These are phyloP conservation scores for Pseudochirops cupreus DNA, from an alignment of 2,797 vertebrate species.

Conservation along the genomic window DNA sequence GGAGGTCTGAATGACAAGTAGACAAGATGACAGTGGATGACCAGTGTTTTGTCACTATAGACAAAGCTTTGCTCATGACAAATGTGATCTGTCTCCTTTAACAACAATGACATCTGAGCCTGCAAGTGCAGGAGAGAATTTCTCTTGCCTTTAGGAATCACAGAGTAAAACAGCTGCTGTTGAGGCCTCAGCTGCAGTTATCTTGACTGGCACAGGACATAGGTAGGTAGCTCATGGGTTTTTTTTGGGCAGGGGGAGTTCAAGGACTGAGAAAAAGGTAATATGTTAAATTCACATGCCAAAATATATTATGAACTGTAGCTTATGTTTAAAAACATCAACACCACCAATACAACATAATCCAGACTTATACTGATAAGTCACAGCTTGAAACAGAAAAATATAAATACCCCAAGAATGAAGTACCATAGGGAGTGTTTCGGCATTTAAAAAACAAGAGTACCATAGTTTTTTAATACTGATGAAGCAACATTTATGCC, in stretches of 20 bases:
- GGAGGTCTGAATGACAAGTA: constrained; percentile 12
- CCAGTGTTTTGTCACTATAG: neutral
- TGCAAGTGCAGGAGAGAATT: constrained; percentile 28
- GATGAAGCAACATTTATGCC: constrained; percentile 82
- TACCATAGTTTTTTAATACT: constrained; percentile 87
- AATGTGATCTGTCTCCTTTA: constrained; percentile 4
- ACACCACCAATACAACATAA: constrained; percentile 64
- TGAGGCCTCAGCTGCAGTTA: neutral
- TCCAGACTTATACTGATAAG: constrained; percentile 74
- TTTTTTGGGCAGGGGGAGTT: constrained; percentile 56
- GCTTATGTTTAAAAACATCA: constrained; percentile 74
- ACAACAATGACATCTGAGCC: constrained; percentile 1
- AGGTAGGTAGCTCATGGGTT: neutral
- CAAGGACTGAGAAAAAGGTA: constrained; percentile 57
- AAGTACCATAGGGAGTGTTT: constrained; percentile 80
- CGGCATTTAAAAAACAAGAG: constrained; percentile 76
- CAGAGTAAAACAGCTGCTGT: constrained; percentile 18
- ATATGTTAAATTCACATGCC: constrained; percentile 56
- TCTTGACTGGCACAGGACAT: neutral
- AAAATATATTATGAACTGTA: constrained; percentile 68
- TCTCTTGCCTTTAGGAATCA: constrained; percentile 18
- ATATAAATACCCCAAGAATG: constrained; percentile 80
- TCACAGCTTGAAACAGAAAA: constrained; percentile 82
- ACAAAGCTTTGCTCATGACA: constrained; percentile 23
- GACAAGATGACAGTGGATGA: constrained; percentile 31